These are phyloP conservation scores for Aleiodes alternator DNA, from an alignment of 2,888 invertebrate species.

Conservation along the genomic window DNA sequence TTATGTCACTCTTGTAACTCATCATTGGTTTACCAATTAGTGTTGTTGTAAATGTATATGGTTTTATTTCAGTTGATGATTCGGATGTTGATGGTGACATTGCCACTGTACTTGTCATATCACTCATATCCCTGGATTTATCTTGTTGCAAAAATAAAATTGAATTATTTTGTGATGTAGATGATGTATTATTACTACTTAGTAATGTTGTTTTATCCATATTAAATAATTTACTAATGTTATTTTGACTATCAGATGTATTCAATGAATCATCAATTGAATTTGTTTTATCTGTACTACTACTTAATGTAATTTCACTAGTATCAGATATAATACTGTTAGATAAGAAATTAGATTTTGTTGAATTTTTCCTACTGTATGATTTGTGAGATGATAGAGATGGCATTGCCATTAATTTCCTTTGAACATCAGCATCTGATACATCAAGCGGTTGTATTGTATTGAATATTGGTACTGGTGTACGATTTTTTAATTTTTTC, in stretches of 20 bases:
- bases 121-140: constrained; percentile 17
- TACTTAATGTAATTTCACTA: constrained; percentile 12
- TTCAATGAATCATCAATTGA: not conserved
- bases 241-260: not conserved
- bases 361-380: constrained; percentile 39
- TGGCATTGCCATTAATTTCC: constrained; percentile 67
- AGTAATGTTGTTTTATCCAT: constrained; percentile 5
- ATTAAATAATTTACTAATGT: not conserved
- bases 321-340: constrained; percentile 51
- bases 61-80: constrained; percentile 36
- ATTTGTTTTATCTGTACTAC: not conserved
- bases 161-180: constrained; percentile 17
- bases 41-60: constrained; percentile 48
- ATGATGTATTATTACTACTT: not conserved
- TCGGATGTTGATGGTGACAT: constrained; percentile 21
- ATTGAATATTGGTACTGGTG: constrained; percentile 52
- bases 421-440: constrained; percentile 67
- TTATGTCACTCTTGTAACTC: constrained; percentile 58
- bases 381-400: constrained; percentile 57
- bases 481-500: constrained; percentile 64
- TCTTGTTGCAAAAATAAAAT: constrained; percentile 28
- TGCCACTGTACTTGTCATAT: constrained; percentile 31
- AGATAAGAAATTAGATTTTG: constrained; percentile 49
- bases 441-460: constrained; percentile 63
- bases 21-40: constrained; percentile 52